Percentiles rank a stretch among this genome's conserved stretches.
Conservation (phyloP, 2,888 invertebrate genomes). For the Portevinia maculata region DNA sequence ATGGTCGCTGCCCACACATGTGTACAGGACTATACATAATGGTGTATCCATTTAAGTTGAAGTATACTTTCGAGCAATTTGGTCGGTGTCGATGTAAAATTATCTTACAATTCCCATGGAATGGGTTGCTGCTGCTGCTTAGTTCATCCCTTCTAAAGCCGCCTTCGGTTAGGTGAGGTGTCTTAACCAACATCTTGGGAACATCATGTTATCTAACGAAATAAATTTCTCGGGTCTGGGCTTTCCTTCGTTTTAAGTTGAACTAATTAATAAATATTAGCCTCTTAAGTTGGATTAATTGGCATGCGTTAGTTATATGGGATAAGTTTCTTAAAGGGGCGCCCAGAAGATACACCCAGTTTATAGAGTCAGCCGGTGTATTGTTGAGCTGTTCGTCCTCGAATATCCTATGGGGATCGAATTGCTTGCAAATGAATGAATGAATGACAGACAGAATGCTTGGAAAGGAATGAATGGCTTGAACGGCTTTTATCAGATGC, state of each 20-base stretch:
- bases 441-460: not conserved
- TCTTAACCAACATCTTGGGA: constrained; percentile 74
- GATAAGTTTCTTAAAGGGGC: constrained; percentile 59
- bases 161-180: constrained; percentile 67
- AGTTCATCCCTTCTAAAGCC: constrained; percentile 32
- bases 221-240: constrained; percentile 74
- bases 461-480: not conserved
- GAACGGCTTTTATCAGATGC: constrained; percentile 51
- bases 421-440: not conserved
- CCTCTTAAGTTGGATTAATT: constrained; percentile 75
- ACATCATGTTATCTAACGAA: constrained; percentile 74
- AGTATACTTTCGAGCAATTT: constrained; percentile 67
- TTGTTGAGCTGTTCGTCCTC: constrained; percentile 32
- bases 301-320: constrained; percentile 74
- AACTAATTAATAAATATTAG: constrained; percentile 76
- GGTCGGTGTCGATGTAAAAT: constrained; percentile 73
- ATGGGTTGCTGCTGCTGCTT: not conserved
- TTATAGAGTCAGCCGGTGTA: constrained; percentile 12
- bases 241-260: constrained; percentile 72
- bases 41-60: constrained; percentile 64
- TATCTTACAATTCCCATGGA: constrained; percentile 63
- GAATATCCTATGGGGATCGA: constrained; percentile 55
- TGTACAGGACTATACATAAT: constrained; percentile 7
- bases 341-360: constrained; percentile 7
- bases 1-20: constrained; percentile 39